Conservation (phyloP, 2,113 vertebrate genomes). For the Steatornis caripensis region DNA sequence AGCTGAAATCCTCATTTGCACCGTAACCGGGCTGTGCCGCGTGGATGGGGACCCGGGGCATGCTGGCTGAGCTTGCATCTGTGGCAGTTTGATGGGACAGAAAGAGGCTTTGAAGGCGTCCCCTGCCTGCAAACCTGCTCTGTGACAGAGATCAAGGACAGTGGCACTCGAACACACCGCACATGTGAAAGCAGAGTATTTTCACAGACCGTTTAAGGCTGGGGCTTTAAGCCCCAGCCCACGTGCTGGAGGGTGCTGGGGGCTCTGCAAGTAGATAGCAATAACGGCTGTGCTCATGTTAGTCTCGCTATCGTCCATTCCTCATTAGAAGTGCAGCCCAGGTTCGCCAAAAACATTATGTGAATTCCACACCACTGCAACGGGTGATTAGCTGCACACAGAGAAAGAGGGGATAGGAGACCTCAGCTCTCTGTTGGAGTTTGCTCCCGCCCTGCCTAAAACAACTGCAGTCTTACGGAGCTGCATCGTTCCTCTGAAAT, state of each 20-base stretch:
- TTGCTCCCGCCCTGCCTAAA: neutral
- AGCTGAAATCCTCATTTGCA: neutral
- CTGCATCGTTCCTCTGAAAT: neutral
- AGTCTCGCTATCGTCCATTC: neutral
- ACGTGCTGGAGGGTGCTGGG: accelerated
- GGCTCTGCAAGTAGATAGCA: neutral
- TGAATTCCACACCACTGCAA: neutral
- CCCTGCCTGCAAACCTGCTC: neutral
- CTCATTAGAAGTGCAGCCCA: neutral
- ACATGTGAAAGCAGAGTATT: neutral
- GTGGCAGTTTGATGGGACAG: neutral
- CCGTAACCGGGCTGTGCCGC: neutral
- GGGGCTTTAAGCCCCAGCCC: neutral
- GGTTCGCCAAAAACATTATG: neutral
- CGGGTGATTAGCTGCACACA: neutral
- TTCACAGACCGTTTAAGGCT: neutral
- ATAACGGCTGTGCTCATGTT: neutral
- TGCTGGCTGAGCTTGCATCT: neutral
- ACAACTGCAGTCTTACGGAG: accelerated
- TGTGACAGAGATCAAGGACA: neutral
- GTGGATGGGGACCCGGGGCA: neutral
- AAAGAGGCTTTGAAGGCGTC: neutral
- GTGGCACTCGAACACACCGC: neutral
- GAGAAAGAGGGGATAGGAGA: neutral
- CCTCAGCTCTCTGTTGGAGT: neutral